Conservation (phyloP, 2,113 vertebrate genomes). For the Solea solea region DNA sequence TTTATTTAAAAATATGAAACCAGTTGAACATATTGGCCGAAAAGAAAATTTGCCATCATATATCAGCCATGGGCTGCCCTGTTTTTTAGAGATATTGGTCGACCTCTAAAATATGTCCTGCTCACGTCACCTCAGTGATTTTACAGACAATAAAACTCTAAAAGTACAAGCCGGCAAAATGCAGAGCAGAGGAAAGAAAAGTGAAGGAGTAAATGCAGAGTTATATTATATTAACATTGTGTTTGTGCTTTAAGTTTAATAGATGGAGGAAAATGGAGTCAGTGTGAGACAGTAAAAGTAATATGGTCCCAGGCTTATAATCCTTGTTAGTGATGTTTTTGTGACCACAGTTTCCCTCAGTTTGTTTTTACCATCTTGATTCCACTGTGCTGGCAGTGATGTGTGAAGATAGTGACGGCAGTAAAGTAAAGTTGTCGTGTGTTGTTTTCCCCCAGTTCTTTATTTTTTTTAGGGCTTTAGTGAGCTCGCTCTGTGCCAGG, state of each 20-base stretch:
- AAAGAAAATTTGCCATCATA: no score
- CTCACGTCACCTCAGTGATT: background rate
- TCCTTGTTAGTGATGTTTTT: background rate
- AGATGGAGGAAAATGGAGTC: conserved; percentile 4
- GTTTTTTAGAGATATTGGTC: no score
- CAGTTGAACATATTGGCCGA: no score
- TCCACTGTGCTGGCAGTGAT: conserved; percentile 4
- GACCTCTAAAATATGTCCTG: background rate
- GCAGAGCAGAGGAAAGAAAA: background rate
- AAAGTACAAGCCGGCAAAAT: conserved; percentile 15
- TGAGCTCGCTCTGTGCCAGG: conserved; percentile 30
- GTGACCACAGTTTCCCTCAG: conserved; percentile 15
- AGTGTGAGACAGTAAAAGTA: conserved; percentile 13
- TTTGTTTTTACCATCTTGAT: conserved; percentile 48
- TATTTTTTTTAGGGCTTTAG: conserved; percentile 26
- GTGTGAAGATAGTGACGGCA: conserved; percentile 14
- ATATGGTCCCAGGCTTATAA: conserved; percentile 14
- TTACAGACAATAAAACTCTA: background rate
- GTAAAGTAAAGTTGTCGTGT: conserved; percentile 27
- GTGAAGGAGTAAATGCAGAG: background rate
- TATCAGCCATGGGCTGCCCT: no score
- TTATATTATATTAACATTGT: background rate
- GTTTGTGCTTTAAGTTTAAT: no score
- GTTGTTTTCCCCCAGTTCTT: conserved; percentile 11
- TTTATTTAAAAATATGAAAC: no score